A percentile compares a stretch with the other conserved stretches of the same genome.
Conservation (phyloP, 2,888 invertebrate genomes). For the Sisyra terminalis region DNA sequence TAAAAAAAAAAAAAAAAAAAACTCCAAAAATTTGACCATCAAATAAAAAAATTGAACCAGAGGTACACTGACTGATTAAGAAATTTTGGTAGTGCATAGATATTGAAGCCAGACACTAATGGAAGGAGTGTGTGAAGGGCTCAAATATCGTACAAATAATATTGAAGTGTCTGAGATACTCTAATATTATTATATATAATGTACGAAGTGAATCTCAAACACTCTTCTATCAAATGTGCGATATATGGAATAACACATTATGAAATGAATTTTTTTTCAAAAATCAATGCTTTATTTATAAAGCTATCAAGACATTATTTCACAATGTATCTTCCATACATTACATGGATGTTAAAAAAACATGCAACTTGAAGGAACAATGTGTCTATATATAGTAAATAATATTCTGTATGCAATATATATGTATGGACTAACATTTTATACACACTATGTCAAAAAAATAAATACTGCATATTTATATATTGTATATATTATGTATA, state of each 20-base stretch:
- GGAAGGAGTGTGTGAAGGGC: constrained; percentile 3
- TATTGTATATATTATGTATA: too few relatives aligned
- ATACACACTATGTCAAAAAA: constrained; percentile 2
- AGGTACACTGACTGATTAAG: background rate
- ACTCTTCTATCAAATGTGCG: constrained; percentile 12
- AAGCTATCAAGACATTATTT: constrained; percentile 29
- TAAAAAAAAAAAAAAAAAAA: too few relatives aligned
- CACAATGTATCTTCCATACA: constrained; percentile 51
- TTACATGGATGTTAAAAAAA: constrained; percentile 15
- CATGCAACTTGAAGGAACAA: constrained; percentile 10
- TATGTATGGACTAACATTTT: constrained; percentile 3
- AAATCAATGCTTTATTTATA: constrained; percentile 47
- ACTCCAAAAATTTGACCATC: too few relatives aligned
- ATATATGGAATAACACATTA: constrained; percentile 48
- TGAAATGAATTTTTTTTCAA: constrained; percentile 34
- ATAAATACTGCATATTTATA: constrained; percentile 3
- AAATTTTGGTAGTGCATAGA: background rate
- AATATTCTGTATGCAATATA: constrained; percentile 1
- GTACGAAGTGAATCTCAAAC: too few relatives aligned
- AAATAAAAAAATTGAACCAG: background rate
- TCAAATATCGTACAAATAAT: constrained; percentile 3
- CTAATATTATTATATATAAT: too few relatives aligned
- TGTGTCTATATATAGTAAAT: constrained; percentile 16
- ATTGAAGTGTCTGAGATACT: background rate
- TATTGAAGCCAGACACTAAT: too few relatives aligned